phyloP scores from a whole-genome alignment of 2,888 invertebrate genomes.

The Bhutanitis thaidina region DNA sequence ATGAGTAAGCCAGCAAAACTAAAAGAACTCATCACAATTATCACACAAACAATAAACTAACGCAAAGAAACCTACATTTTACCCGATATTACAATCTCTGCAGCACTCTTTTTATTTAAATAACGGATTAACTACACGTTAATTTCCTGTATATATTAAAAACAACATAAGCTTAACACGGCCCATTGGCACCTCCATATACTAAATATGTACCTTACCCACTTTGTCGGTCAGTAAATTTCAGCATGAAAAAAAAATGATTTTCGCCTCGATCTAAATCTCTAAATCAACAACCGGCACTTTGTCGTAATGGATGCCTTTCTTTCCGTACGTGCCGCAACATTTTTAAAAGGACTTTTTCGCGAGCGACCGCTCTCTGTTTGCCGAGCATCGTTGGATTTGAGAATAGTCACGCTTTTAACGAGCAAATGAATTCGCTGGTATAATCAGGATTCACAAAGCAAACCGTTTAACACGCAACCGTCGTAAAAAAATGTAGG shows the following conservation, averaged over 20 bases:
- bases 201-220: not conserved
- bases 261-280: constrained; percentile 64
- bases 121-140: no score
- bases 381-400: constrained; percentile 55
- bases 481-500: constrained; percentile 35
- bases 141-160: no score
- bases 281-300: constrained; percentile 75
- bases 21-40: no score
- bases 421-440: constrained; percentile 66
- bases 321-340: constrained; percentile 73
- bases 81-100: no score
- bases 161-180: no score
- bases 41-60: no score
- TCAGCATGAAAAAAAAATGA: constrained; percentile 24
- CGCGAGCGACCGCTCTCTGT: constrained; percentile 65
- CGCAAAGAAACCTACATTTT: no score
- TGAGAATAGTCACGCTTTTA: constrained; percentile 67
- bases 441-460: constrained; percentile 61
- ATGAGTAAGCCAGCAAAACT: no score
- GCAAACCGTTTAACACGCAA: constrained; percentile 59
- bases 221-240: constrained; percentile 6
- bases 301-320: constrained; percentile 76
- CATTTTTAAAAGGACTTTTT: constrained; percentile 80
- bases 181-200: no score
- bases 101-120: no score